A percentile compares a stretch with the other conserved stretches of the same genome.
These are phyloP conservation scores for Erpornis zantholeuca DNA, from an alignment of 2,113 vertebrate genomes.

Conservation along the genomic window DNA sequence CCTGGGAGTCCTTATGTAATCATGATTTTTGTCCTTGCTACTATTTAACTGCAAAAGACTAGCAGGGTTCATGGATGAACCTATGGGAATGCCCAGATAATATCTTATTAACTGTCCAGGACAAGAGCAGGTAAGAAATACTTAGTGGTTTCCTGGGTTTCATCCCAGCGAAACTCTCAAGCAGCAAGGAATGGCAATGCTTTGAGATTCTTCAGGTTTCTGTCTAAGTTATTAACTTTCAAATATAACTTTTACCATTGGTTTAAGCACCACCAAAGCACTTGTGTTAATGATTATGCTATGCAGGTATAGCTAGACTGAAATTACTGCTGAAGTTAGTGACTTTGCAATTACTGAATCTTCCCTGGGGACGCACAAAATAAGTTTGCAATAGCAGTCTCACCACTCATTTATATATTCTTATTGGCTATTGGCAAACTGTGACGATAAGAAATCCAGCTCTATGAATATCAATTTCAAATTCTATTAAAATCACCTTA, in stretches of 20 bases:
- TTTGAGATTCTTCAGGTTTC: neutral
- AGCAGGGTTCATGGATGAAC: neutral
- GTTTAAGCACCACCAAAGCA: neutral
- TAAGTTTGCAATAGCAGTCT: neutral
- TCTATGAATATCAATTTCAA: constrained; percentile 20
- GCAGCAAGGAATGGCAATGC: neutral
- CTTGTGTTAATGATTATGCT: constrained; percentile 30
- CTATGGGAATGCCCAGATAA: neutral
- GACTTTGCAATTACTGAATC: constrained; percentile 32
- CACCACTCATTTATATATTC: neutral
- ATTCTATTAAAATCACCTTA: constrained; percentile 19
- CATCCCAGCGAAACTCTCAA: neutral
- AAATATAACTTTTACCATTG: neutral
- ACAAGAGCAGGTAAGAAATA: neutral
- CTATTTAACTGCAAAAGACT: neutral
- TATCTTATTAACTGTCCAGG: neutral
- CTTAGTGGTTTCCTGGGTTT: neutral
- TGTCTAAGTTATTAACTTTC: neutral
- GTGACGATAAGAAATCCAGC: constrained; percentile 1
- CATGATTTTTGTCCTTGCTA: neutral
- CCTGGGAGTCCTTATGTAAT: neutral
- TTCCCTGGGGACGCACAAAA: neutral
- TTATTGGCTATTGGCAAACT: constrained; percentile 15
- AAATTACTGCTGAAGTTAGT: constrained; percentile 31
- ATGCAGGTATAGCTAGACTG: neutral